Base-by-base conservation (phyloP, 1,140 invertebrate genomes). In the Oreohelix idahoensis region DNA sequence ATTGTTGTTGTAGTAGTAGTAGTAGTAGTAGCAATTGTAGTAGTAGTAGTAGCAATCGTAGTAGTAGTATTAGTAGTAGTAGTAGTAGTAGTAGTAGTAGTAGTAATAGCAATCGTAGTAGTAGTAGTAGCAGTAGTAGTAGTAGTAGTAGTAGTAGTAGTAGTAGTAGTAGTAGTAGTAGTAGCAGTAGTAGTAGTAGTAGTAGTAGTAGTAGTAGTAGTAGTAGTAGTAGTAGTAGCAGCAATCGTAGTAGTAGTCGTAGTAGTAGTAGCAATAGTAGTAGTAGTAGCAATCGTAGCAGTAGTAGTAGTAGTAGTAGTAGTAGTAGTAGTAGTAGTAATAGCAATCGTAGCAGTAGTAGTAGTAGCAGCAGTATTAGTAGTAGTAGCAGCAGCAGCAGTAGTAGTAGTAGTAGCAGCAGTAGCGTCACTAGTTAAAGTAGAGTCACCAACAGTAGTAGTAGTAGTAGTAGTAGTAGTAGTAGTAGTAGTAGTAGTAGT, bases 161-260 rank as follows among this genome's bases (percentile, higher is more conserved):
- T 69, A 69, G 66, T 69, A 69, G 66, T 69, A 69, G 66, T 38
- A 75, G 42, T 0, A 75, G 10, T n/a, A 75, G 73, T 38, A 36
- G n/a, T n/a, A 75, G 20, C 38, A 69, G 73, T 38, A 75, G 73
- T 23, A 75, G 73, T 38, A 75, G 29, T 23, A 38, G 73, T 38
- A 75, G 73, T 38, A 75, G 73, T 45, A 75, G 36, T 45, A 75
- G 73, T 75, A 69, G 66, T 69, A 69, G 66, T 69, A 69, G 66
- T 69, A 69, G 66, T 69, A 69, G 26, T 75, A 69, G 26, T 29
- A 69, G 73, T 75, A 75, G 73, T 45, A 75, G 73, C n/a, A n/a
- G n/a, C n/a, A n/a, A n/a, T n/a, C n/a, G n/a, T n/a, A n/a, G n/a
- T n/a, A n/a, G n/a, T n/a, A n/a, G n/a, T n/a, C n/a, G n/a, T n/a